phyloP scores from a whole-genome alignment of 1,140 invertebrate genomes.

The Heliconius hewitsoni region DNA sequence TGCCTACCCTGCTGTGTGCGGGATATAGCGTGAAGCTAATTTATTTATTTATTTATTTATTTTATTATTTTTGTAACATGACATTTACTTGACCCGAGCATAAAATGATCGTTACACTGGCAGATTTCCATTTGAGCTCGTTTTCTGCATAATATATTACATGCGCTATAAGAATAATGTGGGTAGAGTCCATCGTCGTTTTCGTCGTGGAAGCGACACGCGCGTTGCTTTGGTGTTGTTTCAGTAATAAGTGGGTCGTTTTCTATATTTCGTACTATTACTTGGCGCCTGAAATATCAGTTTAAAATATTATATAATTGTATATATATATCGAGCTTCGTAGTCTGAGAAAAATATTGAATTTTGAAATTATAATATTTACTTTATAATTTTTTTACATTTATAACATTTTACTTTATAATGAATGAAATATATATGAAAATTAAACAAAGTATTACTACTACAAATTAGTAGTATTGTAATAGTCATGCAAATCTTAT shows the following conservation, averaged over 20 bases:
- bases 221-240: constrained; percentile 80
- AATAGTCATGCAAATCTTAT: no score
- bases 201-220: constrained; percentile 84
- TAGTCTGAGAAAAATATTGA: no score
- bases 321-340: background rate
- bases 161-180: constrained; percentile 86
- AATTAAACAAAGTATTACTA: no score
- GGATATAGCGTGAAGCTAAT: no score
- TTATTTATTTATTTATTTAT: no score
- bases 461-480: no score
- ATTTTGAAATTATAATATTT: no score
- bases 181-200: constrained; percentile 83
- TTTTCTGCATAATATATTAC: constrained; percentile 84
- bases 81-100: constrained; percentile 77
- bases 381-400: no score
- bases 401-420: no score
- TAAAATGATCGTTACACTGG: constrained; percentile 85
- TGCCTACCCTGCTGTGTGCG: no score
- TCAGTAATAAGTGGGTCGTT: constrained; percentile 82
- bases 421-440: no score
- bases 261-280: constrained; percentile 83
- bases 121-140: constrained; percentile 82
- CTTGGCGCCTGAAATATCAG: constrained; percentile 68
- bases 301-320: background rate
- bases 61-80: no score